Percentiles rank a stretch among this genome's conserved stretches.
Conservation (phyloP, 2,797 vertebrate genomes). For the Peromyscus eremicus region DNA sequence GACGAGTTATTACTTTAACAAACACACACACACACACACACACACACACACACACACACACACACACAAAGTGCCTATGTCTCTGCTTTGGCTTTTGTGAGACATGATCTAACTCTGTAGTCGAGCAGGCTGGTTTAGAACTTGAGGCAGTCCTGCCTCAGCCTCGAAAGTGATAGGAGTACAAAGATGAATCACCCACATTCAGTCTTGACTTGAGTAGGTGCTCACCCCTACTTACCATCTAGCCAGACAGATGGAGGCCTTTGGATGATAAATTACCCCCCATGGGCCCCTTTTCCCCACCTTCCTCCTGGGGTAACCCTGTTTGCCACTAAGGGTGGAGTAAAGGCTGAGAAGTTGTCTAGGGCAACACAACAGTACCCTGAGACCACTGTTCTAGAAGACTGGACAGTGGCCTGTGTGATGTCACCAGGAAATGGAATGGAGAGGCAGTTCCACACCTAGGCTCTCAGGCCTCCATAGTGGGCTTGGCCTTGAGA, state of each 20-base stretch:
- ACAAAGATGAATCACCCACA: background rate
- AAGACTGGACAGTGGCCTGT: slow-evolving; percentile 64
- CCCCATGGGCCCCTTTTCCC: background rate
- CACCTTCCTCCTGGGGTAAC: slow-evolving; percentile 48
- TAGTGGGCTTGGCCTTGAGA: slow-evolving; percentile 11
- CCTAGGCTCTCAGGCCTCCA: background rate
- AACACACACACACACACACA: background rate
- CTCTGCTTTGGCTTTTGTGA: background rate
- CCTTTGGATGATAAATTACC: slow-evolving; percentile 64
- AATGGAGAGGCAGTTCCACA: background rate
- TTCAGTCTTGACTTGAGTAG: background rate
- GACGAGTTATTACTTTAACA: background rate
- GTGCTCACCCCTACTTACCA: slow-evolving; percentile 68
- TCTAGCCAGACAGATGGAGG: slow-evolving; percentile 61
- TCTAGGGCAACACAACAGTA: slow-evolving; percentile 28
- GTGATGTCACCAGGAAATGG: slow-evolving; percentile 76
- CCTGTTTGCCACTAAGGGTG: slow-evolving; percentile 39
- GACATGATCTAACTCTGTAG: background rate
- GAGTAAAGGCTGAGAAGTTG: slow-evolving; percentile 64
- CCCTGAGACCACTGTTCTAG: slow-evolving; percentile 68
- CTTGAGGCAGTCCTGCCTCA: background rate
- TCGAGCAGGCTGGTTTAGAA: background rate
- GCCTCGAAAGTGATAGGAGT: background rate
- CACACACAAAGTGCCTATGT: background rate
- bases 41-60: background rate